Conservation (phyloP, 2,888 invertebrate species). For the Morpho achilles region DNA sequence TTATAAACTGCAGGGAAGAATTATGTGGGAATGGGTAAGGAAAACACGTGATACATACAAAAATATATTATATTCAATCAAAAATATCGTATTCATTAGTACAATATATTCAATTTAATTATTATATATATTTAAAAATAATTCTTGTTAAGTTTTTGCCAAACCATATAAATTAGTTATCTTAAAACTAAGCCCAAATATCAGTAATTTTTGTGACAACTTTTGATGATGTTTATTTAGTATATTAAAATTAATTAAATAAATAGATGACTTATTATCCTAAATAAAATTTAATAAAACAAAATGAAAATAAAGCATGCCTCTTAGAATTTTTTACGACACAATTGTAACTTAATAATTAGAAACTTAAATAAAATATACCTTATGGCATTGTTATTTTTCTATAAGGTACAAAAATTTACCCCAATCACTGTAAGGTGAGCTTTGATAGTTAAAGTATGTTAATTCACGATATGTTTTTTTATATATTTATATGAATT, state of each 20-base stretch:
- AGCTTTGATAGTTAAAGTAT: too few relatives aligned
- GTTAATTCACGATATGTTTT: too few relatives aligned
- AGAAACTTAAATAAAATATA: too few relatives aligned
- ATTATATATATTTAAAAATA: constrained; percentile 12
- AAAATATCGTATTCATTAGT: constrained; percentile 41
- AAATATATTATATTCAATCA: constrained; percentile 49
- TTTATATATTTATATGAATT: too few relatives aligned
- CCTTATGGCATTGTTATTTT: constrained; percentile 17
- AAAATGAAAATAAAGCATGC: too few relatives aligned
- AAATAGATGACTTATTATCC: too few relatives aligned
- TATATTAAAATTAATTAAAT: too few relatives aligned
- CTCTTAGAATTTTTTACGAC: too few relatives aligned
- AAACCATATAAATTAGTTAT: constrained; percentile 4
- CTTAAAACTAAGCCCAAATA: neutral
- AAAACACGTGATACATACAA: constrained; percentile 43
- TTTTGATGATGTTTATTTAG: too few relatives aligned
- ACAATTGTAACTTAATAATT: too few relatives aligned
- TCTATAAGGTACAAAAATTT: constrained; percentile 21
- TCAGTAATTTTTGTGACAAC: too few relatives aligned
- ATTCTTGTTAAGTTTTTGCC: neutral
- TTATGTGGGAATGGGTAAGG: constrained; percentile 50
- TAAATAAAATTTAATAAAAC: too few relatives aligned
- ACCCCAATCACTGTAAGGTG: neutral
- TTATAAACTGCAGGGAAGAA: constrained; percentile 51
- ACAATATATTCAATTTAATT: constrained; percentile 19